Evolutionary conservation across 2,113 vertebrate genomes (phyloP).

Genomic region (Echinops telfairi): DNA sequence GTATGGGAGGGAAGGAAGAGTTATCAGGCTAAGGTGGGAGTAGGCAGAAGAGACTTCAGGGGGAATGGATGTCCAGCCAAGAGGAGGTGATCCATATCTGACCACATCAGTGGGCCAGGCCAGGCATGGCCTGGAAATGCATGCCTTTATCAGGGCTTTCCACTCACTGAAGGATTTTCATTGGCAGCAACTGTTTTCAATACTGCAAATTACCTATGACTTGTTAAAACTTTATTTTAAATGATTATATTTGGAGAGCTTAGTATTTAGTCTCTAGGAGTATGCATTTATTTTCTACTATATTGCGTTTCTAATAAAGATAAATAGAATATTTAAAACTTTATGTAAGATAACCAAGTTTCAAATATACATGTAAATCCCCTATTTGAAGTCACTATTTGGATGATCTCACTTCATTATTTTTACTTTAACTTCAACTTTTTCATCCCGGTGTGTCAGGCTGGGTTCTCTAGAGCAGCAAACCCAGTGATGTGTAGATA

Average conservation of each 20-base stretch:
- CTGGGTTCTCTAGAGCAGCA: too few species aligned
- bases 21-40: neutral
- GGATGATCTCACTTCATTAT: too few species aligned
- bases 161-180: neutral
- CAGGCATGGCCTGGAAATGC: accelerated
- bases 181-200: neutral
- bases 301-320: conserved; percentile 21
- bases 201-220: neutral
- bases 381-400: neutral
- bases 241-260: neutral
- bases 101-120: neutral
- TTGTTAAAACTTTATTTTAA: conserved; percentile 33
- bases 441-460: too few species aligned
- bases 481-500: too few species aligned
- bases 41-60: neutral
- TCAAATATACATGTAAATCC: neutral
- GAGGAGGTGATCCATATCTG: neutral
- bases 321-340: conserved; percentile 30
- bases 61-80: neutral
- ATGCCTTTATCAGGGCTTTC: neutral
- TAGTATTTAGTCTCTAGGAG: conserved; percentile 16
- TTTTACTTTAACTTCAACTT: too few species aligned
- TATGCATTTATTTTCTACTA: conserved; percentile 11
- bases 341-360: conserved; percentile 37
- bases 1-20: neutral